Conservation (phyloP, 2,113 vertebrate species). For the Hucho hucho region DNA sequence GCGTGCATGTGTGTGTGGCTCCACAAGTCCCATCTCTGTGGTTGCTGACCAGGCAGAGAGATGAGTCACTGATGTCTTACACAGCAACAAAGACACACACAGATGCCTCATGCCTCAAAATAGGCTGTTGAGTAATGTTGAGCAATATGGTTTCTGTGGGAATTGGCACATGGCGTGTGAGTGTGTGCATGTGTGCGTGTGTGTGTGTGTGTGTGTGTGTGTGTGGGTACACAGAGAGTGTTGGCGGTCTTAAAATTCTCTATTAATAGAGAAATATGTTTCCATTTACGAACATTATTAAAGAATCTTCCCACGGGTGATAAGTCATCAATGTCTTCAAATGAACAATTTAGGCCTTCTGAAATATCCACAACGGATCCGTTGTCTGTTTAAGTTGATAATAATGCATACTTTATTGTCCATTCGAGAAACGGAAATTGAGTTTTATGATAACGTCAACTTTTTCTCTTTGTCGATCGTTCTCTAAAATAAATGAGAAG, state of each 20-base stretch:
- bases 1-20: background rate
- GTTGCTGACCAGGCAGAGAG: constrained; percentile 50
- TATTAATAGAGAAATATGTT: background rate
- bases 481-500: too few species aligned
- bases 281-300: constrained; percentile 15
- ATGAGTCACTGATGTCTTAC: constrained; percentile 59
- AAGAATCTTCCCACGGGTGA: background rate
- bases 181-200: background rate
- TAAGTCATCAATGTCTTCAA: constrained; percentile 14
- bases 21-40: constrained; percentile 68
- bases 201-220: constrained; percentile 2
- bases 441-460: too few species aligned
- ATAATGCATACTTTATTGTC: too few species aligned
- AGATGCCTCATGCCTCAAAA: background rate
- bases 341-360: constrained; percentile 31
- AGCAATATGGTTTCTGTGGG: constrained; percentile 58
- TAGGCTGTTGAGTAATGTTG: constrained; percentile 22
- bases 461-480: too few species aligned
- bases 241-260: background rate
- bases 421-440: too few species aligned
- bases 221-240: background rate
- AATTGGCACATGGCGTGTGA: constrained; percentile 39
- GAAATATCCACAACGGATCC: too few species aligned
- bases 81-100: constrained; percentile 33
- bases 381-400: too few species aligned